A percentile compares a stretch with the other conserved stretches of the same genome.
These are phyloP conservation scores for Empis stercorea DNA, from an alignment of 2,888 invertebrate species.

Conservation along the genomic window DNA sequence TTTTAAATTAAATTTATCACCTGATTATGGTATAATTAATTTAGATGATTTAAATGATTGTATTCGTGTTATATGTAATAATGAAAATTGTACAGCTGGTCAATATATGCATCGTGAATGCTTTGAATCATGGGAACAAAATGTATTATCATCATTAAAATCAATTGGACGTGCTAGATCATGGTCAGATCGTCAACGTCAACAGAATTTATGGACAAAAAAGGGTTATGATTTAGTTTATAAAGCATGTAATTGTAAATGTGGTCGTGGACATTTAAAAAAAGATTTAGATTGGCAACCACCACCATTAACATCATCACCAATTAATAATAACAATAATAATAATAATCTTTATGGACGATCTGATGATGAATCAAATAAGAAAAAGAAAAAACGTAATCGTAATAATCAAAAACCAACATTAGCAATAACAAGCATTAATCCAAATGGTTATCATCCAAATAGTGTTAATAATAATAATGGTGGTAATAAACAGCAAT, in stretches of 20 bases:
- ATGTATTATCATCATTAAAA: slow-evolving; percentile 76
- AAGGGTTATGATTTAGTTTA: slow-evolving; percentile 94
- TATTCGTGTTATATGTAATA: slow-evolving; percentile 86
- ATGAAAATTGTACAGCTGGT: slow-evolving; percentile 77
- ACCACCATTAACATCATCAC: slow-evolving; percentile 38
- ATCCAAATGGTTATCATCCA: slow-evolving; percentile 5
- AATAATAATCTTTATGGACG: slow-evolving; percentile 18
- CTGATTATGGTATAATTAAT: slow-evolving; percentile 42
- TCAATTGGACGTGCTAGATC: slow-evolving; percentile 83
- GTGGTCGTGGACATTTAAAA: slow-evolving; percentile 82
- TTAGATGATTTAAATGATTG: slow-evolving; percentile 63
- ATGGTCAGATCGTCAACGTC: slow-evolving; percentile 89
- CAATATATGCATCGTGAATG: slow-evolving; percentile 94
- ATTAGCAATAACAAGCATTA: slow-evolving; percentile 39
- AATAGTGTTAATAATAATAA: too few species aligned
- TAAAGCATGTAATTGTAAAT: slow-evolving; percentile 89
- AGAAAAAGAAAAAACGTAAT: slow-evolving; percentile 56
- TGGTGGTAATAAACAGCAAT: slow-evolving; percentile 7
- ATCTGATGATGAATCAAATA: slow-evolving; percentile 42
- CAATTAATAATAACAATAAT: slow-evolving; percentile 17
- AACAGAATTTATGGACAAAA: slow-evolving; percentile 95
- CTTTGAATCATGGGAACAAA: slow-evolving; percentile 88
- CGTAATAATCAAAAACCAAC: slow-evolving; percentile 50
- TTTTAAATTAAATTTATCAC: slow-evolving; percentile 44
- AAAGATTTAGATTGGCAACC: slow-evolving; percentile 90